Evolutionary conservation across 2,797 vertebrate species (phyloP).

Genomic region (Rachycentron canadum): DNA sequence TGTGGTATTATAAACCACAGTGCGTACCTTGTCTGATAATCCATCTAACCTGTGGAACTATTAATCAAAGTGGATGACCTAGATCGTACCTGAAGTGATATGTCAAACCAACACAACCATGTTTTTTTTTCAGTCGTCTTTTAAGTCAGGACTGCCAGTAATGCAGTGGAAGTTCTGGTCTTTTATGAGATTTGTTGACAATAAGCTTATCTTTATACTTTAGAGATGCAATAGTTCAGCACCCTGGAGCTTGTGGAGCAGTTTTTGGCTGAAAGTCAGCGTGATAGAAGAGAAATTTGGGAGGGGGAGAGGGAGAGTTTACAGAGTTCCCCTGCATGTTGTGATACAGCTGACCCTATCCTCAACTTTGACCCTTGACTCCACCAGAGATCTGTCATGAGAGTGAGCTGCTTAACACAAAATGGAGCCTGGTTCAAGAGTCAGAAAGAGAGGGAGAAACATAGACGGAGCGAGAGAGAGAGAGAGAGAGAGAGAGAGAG

Average conservation of each 20-base stretch:
- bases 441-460: slow-evolving; percentile 57
- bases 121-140: background rate
- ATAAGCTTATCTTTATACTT: slow-evolving; percentile 13
- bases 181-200: slow-evolving; percentile 34
- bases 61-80: slow-evolving; percentile 33
- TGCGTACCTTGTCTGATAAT: slow-evolving; percentile 2
- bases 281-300: slow-evolving; percentile 80
- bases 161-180: background rate
- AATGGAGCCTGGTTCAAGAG: slow-evolving; percentile 93
- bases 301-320: slow-evolving; percentile 85
- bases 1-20: background rate
- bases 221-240: slow-evolving; percentile 85
- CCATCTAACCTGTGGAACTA: slow-evolving; percentile 3
- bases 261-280: slow-evolving; percentile 41
- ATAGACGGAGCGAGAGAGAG: slow-evolving; percentile 59
- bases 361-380: slow-evolving; percentile 99
- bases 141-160: background rate
- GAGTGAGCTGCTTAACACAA: slow-evolving; percentile 99
- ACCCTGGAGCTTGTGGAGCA: slow-evolving; percentile 73
- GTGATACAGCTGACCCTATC: slow-evolving; percentile 97
- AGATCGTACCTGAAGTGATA: slow-evolving; percentile 14
- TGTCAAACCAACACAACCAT: background rate
- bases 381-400: slow-evolving; percentile 95
- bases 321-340: slow-evolving; percentile 92
- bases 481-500: slow-evolving; percentile 23